Percentiles rank a stretch among this genome's conserved stretches.
Evolutionary conservation across 2,888 invertebrate genomes (phyloP).

Genomic region (Microplitis manilae): DNA sequence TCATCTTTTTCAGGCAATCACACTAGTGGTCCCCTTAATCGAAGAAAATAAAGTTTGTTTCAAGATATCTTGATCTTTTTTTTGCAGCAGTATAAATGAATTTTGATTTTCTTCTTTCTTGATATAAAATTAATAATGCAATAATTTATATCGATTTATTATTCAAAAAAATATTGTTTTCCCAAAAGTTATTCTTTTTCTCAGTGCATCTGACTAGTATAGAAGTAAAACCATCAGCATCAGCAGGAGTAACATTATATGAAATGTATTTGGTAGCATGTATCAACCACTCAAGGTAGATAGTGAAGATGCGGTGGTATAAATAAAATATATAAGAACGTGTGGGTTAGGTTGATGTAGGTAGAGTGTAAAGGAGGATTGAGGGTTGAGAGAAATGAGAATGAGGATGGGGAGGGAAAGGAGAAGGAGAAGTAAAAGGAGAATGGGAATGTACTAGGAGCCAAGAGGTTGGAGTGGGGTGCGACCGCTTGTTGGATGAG

Average conservation of each 20-base stretch:
- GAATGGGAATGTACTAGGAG: conserved; percentile 35
- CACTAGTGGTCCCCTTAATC: too few relatives aligned
- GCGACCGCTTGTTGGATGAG: conserved; percentile 64
- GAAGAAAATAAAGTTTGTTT: too few relatives aligned
- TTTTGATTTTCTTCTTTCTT: too few relatives aligned
- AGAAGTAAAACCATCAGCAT: too few relatives aligned
- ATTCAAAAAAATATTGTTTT: too few relatives aligned
- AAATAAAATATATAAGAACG: background rate
- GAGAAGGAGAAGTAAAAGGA: conserved; percentile 34
- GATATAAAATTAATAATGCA: too few relatives aligned
- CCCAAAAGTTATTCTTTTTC: too few relatives aligned
- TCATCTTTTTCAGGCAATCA: too few relatives aligned
- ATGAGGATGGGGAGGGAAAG: conserved; percentile 37
- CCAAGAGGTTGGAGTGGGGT: conserved; percentile 54
- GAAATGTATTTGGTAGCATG: conserved; percentile 24
- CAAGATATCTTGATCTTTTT: too few relatives aligned
- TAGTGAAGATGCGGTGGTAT: conserved; percentile 1
- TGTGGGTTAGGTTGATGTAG: background rate
- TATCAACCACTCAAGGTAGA: conserved; percentile 29
- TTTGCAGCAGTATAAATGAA: too few relatives aligned
- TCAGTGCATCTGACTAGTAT: too few relatives aligned
- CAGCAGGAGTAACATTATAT: background rate
- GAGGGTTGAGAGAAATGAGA: conserved; percentile 33
- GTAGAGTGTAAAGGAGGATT: conserved; percentile 4
- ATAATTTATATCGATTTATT: too few relatives aligned